Base-by-base conservation (phyloP, 2,797 vertebrate genomes). In the Triplophysa yarkandensis region DNA sequence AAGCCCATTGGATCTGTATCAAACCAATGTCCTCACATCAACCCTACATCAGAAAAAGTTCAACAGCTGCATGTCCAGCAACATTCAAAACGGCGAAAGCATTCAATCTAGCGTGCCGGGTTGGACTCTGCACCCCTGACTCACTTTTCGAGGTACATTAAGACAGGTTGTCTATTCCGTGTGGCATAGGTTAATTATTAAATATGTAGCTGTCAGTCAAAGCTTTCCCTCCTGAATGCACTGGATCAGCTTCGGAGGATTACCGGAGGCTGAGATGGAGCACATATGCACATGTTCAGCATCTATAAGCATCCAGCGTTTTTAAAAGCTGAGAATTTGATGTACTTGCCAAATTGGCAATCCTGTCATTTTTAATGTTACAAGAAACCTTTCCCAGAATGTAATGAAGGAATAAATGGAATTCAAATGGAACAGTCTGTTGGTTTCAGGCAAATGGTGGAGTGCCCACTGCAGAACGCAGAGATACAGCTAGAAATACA, bases 151-250 rank as follows among this genome's bases (percentile, higher is more conserved):
- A 72, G 82, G 62, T 69, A 75, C 76, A 41, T 82, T 30, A 66
- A 83, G 71, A 83, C 77, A 68, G 43, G 82, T 55, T 80, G 4
- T 82, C 78, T 75, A 73, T 70, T 80, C 79, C 79, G 73, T 74
- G 77, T 77, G 71, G 79, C 68, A 80, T 68, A 48, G 81, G 83
- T 85, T 90, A 90, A 90, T 91, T 89, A 87, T 85, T 88, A 83
- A 88, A 87, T 85, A 83, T 90, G 87, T 87, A 85, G 81, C 80
- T 87, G 89, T 90, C 89, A 89, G 85, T 91, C 90, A 91, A 83
- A 76, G 74, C 69, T 55, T 77, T 86, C 85, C 80, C 76, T 77
- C 78, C 77, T 74, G 88, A 83, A 83, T 85, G 84, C 85, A 80
- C 34, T 86, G 83, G 66, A 54, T 30, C 28, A 48, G 68, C 52